Conservation (phyloP, 1,140 invertebrate genomes). For the Oryctes rhinoceros region DNA sequence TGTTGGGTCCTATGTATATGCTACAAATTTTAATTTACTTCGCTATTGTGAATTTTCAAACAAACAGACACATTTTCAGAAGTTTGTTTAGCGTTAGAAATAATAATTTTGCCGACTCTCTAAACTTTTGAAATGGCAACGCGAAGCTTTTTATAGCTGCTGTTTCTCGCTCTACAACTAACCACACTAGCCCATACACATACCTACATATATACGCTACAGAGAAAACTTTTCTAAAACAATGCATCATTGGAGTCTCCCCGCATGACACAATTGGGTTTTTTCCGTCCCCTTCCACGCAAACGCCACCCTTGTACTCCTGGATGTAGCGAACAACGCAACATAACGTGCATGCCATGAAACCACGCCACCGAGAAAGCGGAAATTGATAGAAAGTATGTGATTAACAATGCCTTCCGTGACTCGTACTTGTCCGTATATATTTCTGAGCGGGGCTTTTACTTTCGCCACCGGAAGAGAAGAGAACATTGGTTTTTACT, state of each 20-base stretch:
- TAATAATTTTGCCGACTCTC: too few species aligned
- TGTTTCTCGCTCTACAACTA: too few species aligned
- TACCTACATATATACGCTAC: too few species aligned
- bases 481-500: constrained; percentile 13
- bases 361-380: not conserved
- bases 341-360: not conserved
- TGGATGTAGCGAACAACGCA: not conserved
- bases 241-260: not conserved
- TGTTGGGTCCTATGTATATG: too few species aligned
- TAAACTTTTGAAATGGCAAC: too few species aligned
- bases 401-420: constrained; percentile 8
- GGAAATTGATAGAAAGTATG: constrained; percentile 11
- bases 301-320: not conserved
- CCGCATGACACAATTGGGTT: not conserved
- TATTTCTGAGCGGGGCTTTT: not conserved
- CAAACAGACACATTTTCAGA: too few species aligned
- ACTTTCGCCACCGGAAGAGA: not conserved
- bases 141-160: too few species aligned
- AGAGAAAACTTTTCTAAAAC: not conserved
- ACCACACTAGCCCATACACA: too few species aligned
- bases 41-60: too few species aligned
- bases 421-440: not conserved
- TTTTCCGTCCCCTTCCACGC: not conserved
- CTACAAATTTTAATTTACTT: too few species aligned
- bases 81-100: too few species aligned